A percentile compares a stretch with the other conserved stretches of the same genome.
phyloP scores from a whole-genome alignment of 1,140 invertebrate genomes.

The Triops longicaudatus region DNA sequence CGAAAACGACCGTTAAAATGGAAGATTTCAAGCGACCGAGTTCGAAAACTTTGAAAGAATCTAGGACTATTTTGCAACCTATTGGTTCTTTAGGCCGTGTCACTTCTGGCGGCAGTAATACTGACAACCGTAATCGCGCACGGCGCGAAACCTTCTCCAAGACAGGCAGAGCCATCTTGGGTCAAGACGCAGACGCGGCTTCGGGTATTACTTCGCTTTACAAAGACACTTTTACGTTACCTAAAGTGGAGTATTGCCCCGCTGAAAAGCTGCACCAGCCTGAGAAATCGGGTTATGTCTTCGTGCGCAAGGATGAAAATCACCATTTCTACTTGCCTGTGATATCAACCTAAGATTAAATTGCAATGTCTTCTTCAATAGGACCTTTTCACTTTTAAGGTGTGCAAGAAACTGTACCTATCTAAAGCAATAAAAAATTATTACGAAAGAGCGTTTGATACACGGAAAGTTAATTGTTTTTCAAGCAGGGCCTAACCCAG shows the following conservation, averaged over 20 bases:
- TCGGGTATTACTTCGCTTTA: neutral
- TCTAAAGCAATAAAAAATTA: too few relatives aligned
- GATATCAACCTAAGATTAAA: neutral
- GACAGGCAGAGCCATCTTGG: neutral
- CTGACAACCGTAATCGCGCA: neutral
- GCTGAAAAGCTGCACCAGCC: neutral
- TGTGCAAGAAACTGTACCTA: too few relatives aligned
- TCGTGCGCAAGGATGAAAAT: neutral
- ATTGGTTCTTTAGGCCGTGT: neutral
- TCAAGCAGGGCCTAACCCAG: too few relatives aligned
- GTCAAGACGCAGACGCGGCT: neutral
- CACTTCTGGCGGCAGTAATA: neutral
- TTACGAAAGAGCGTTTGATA: too few relatives aligned
- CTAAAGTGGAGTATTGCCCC: neutral
- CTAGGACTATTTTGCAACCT: neutral
- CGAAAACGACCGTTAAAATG: neutral
- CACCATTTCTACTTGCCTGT: slow-evolving; percentile 2
- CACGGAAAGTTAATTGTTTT: too few relatives aligned
- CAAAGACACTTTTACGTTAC: neutral
- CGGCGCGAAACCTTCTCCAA: neutral
- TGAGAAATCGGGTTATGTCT: neutral
- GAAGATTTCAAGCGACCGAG: neutral
- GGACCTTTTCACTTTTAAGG: too few relatives aligned
- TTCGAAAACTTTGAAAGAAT: neutral
- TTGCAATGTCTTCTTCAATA: neutral